Percentiles rank a stretch among this genome's conserved stretches.
phyloP scores from a whole-genome alignment of 2,888 invertebrate species.

The Doris montereyensis region DNA sequence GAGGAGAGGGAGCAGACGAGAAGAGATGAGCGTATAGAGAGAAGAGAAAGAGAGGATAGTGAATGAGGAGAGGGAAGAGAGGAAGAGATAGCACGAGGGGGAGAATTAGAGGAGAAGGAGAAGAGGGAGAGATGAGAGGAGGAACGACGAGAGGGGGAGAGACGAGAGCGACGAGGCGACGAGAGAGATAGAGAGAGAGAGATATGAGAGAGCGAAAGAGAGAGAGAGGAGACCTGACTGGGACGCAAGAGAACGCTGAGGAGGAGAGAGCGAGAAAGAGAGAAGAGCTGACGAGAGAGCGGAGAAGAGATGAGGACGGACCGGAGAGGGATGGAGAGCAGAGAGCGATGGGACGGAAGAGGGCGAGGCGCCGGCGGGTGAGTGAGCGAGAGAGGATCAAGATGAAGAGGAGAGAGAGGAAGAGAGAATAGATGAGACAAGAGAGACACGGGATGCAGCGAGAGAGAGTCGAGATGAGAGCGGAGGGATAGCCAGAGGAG shows the following conservation, averaged over 20 bases:
- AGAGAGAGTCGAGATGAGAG: background rate
- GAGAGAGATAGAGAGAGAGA: conserved; percentile 1
- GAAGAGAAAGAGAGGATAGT: background rate
- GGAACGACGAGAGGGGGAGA: background rate
- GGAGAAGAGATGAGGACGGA: too few relatives aligned
- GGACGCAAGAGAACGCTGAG: too few relatives aligned
- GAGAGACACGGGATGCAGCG: background rate
- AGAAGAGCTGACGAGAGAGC: too few relatives aligned
- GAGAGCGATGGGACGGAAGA: too few relatives aligned
- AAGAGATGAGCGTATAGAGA: background rate
- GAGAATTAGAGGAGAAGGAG: background rate
- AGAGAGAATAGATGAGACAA: too few relatives aligned
- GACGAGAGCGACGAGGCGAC: background rate
- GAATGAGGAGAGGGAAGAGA: background rate
- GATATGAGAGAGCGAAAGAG: too few relatives aligned
- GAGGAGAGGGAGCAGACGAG: background rate
- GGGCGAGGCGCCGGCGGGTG: too few relatives aligned
- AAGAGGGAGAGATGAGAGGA: background rate
- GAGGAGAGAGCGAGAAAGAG: too few relatives aligned
- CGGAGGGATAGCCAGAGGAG: background rate
- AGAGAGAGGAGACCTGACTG: too few relatives aligned
- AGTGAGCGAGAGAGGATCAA: too few relatives aligned
- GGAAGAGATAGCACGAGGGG: background rate
- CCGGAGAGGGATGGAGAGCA: too few relatives aligned
- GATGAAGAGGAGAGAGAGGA: background rate